Base-by-base conservation (phyloP, 2,888 invertebrate genomes). In the Callimorpha dominula region DNA sequence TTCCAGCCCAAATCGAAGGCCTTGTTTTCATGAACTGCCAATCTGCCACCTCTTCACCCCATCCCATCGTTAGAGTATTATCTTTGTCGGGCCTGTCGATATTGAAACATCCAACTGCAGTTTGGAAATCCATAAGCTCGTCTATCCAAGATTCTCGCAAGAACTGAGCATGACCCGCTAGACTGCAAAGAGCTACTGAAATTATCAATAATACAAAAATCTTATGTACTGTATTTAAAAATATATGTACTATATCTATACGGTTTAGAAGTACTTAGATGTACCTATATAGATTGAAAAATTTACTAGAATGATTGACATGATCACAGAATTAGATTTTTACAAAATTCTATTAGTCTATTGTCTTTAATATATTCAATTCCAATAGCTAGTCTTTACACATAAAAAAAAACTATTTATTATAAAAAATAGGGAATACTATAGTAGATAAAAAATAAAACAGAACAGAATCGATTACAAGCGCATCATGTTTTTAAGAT, bases 161-260 rank as follows among this genome's bases (percentile, higher is more conserved):
- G 65, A 73, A 73, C 42, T 70, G 70, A 52, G 65, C 65, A 42
- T 73, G 66, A 54, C 73, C 73, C 65, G 49, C 42, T 11, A 73
- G 50, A 70, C 69, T 70, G 65, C 73, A 73, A 12, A 73, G 20
- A 15, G 65, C 60, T 40, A 70, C 73, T 73, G 73, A 62, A 73
- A 73, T 42, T 15, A 57, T 60, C 0, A 43, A 40, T 42, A 67
- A 67, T 52, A 46, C 43, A 52, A 3, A n/a, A 4, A 4, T 50
- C 3, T 31, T 65, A 64, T 15, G 12, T 20, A n/a, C 12, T 46
- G 1, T n/a, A n/a, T 5, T 9, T 11, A 64, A 2, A 63, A 5
- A 11, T 1, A 17, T 17, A 3, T 52, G 8, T 17, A 5, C 52
- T 52, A n/a, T 52, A 6, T 7, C 17, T 7, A 52, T n/a, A 52